Evolutionary conservation across 2,113 vertebrate species (phyloP).

Genomic region (Otolemur garnettii): DNA sequence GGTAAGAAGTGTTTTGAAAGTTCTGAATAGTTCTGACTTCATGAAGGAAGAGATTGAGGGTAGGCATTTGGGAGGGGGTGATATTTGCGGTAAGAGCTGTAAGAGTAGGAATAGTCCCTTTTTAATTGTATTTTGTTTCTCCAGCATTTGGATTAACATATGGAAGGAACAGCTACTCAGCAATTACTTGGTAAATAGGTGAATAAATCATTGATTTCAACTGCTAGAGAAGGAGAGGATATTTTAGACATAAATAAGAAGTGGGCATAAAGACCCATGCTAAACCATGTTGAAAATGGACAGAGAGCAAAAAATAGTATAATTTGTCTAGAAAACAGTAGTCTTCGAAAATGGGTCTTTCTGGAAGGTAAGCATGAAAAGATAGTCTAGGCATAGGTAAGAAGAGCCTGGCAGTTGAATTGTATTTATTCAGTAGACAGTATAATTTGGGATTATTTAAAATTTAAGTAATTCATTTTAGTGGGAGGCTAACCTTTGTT

Average conservation of each 20-base stretch:
- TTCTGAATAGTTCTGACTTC: constrained; percentile 18
- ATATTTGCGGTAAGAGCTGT: neutral
- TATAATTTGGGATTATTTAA: constrained; percentile 20
- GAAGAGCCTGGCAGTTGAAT: neutral
- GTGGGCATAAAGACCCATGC: neutral
- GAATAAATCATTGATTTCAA: neutral
- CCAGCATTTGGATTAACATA: neutral
- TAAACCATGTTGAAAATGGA: constrained; percentile 27
- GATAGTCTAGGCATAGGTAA: neutral
- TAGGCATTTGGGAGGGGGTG: neutral
- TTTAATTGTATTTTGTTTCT: constrained; percentile 11
- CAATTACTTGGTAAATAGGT: constrained; percentile 1
- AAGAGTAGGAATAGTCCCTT: neutral
- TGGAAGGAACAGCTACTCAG: neutral
- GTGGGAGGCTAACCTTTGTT: neutral
- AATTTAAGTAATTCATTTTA: constrained; percentile 28
- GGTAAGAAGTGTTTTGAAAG: neutral
- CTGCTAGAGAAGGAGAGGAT: neutral
- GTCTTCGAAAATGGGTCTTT: constrained; percentile 22
- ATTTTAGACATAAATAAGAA: neutral
- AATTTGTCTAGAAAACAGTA: neutral
- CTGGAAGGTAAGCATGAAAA: neutral
- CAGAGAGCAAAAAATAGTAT: neutral
- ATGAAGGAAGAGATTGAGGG: constrained; percentile 2
- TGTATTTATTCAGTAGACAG: neutral